Evolutionary conservation across 2,888 invertebrate species (phyloP), one percentile per base, ranked within the genome.

Genomic region (Ophraella communa): DNA sequence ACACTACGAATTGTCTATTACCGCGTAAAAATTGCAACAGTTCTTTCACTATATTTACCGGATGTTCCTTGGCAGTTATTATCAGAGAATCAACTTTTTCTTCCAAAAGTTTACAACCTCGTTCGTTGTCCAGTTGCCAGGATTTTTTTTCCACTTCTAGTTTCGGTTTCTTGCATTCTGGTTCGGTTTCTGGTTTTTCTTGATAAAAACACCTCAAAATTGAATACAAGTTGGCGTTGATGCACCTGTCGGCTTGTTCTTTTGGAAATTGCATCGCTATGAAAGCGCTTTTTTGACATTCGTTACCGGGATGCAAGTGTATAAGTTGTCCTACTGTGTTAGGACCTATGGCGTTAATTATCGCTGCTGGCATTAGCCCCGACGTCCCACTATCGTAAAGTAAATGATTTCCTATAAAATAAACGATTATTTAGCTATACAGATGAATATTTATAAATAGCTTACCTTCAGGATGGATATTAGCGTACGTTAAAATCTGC

Each of bases 361-460:
- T 85, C 1, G 93, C 89, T 0, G 96, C 94, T 4, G 93, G 87
- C 24, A 95, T 79, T 47, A 98, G 83, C 0, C 97, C 98, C 76
- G 90, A 89, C 30, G 93, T 93, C 0, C 94, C 94, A 59, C 94
- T 93, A 78, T 98, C 97, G 78, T 95, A 95, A 1, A 98, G 81
- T 61, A 96, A 83, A 80, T 91, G 92, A 69, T 86, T 88, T 23
- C 68, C 66, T 69, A 54, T 33, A 65, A 61, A 52, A 55, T 14
- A n/a, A 30, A 18, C 39, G 11, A 10, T 2, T 30, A 30, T 11
- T 11, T 1, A 30, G 11, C 11, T 30, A 30, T 11, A 30, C 1
- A 0, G 1, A 3, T 10, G 2, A 30, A 11, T 30, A 2, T 30
- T 10, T 11, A 30, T 30, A 14, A 21, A 57, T 21, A 52, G 18